phyloP scores from a whole-genome alignment of 2,888 invertebrate genomes.

The Caenorhabditis panamensis region DNA sequence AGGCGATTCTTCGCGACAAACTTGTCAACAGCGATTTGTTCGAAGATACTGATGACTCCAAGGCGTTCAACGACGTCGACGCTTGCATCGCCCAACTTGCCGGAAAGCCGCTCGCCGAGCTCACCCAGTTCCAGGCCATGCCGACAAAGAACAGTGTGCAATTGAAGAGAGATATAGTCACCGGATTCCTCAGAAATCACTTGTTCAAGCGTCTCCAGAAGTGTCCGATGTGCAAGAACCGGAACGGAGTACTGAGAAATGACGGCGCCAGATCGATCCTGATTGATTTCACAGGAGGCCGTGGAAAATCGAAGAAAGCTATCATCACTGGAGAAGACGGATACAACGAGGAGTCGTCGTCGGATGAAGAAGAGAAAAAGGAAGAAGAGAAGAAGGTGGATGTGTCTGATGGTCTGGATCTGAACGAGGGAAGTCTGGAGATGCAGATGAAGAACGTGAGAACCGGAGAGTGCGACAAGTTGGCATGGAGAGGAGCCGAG shows the following conservation, averaged over 20 bases:
- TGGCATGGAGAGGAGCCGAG: slow-evolving; percentile 74
- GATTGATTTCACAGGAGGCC: slow-evolving; percentile 72
- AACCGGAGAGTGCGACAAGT: slow-evolving; percentile 74
- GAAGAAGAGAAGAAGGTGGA: slow-evolving; percentile 45
- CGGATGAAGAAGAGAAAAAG: slow-evolving; percentile 60
- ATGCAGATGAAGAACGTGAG: slow-evolving; percentile 75
- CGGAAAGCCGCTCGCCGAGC: slow-evolving; percentile 41
- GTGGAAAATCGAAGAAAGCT: slow-evolving; percentile 37
- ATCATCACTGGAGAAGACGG: slow-evolving; percentile 30
- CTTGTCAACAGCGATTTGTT: slow-evolving; percentile 29
- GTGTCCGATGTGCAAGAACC: slow-evolving; percentile 77
- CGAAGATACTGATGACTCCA: slow-evolving; percentile 31
- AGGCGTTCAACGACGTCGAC: slow-evolving; percentile 79
- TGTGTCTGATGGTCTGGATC: slow-evolving; percentile 12
- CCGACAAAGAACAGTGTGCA: slow-evolving; percentile 74
- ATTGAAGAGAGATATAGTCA: slow-evolving; percentile 67
- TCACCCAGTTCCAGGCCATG: slow-evolving; percentile 37
- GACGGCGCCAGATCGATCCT: slow-evolving; percentile 74
- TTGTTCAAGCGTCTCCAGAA: slow-evolving; percentile 74
- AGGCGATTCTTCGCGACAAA: slow-evolving; percentile 55
- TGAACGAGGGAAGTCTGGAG: slow-evolving; percentile 62
- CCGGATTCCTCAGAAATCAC: slow-evolving; percentile 64
- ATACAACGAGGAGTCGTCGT: slow-evolving; percentile 44
- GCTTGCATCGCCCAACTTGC: slow-evolving; percentile 82
- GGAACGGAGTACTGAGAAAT: slow-evolving; percentile 77